Percentiles rank a stretch among this genome's conserved stretches.
Evolutionary conservation across 2,888 invertebrate genomes (phyloP).

Genomic region (Synanthedon vespiformis): DNA sequence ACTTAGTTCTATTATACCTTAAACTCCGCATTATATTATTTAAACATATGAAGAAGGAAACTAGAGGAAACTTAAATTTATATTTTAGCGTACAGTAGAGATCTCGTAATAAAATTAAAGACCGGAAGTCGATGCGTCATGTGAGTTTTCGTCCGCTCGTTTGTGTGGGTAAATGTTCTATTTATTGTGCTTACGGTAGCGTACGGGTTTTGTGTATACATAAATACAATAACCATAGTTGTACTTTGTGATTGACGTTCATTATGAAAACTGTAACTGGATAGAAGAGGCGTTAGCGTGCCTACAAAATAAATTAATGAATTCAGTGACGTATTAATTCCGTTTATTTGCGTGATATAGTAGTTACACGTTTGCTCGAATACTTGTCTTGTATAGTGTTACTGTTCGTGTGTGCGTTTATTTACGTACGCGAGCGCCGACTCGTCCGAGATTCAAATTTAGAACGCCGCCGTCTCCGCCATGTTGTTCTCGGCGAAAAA

Average conservation of each 20-base stretch:
- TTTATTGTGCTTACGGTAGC: background rate
- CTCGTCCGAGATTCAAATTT: conserved; percentile 71
- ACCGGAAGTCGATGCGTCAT: conserved; percentile 68
- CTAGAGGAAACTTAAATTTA: too few species aligned
- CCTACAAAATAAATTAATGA: conserved; percentile 7
- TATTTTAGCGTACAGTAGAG: conserved; percentile 34
- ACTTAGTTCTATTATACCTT: too few species aligned
- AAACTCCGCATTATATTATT: too few species aligned
- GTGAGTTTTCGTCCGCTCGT: conserved; percentile 57
- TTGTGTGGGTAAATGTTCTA: conserved; percentile 39
- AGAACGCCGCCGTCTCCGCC: conserved; percentile 65
- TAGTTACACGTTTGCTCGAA: conserved; percentile 39
- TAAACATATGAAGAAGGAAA: too few species aligned
- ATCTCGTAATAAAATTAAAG: conserved; percentile 63
- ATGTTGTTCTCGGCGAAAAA: conserved; percentile 68
- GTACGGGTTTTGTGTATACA: too few species aligned
- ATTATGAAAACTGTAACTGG: too few species aligned
- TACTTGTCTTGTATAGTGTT: conserved; percentile 53
- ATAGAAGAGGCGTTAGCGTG: too few species aligned
- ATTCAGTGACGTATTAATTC: conserved; percentile 12
- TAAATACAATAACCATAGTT: too few species aligned
- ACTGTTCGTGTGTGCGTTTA: conserved; percentile 69
- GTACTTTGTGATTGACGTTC: too few species aligned
- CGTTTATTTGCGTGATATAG: background rate
- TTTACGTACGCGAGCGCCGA: conserved; percentile 71